Base-by-base conservation (phyloP, 1,140 invertebrate genomes). In the Pachypsylla venusta region DNA sequence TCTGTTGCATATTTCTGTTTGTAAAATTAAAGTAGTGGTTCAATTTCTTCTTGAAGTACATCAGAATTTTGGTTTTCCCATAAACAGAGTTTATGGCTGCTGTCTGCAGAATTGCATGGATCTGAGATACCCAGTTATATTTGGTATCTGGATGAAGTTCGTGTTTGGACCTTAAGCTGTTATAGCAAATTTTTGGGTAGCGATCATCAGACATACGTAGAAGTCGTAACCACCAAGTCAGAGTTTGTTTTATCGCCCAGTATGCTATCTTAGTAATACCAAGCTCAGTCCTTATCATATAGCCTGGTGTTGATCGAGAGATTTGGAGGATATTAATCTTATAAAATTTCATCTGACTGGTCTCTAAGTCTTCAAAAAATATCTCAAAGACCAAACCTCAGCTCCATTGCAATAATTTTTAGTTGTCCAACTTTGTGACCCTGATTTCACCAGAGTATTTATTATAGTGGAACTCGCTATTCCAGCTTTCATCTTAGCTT, bases 101-200 rank as follows among this genome's bases (percentile, higher is more conserved):
- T 30, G 40, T 42, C 14, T 7, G 27, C 20, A 59, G 27, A 26
- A 61, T 48, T 53, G 39, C 16, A 19, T 25, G 53, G 24, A 57
- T 58, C 57, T 61, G 60, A 25, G 60, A 10, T 16, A 55, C 60
- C 60, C 60, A 61, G 42, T 61, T 61, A 35, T 57, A 48, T 19
- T 48, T 35, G 20, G 25, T 10, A 28, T 30, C 7, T 53, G 54
- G 39, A 12, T 42, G 40, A 4, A 54, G 28, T 25, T 4, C 40
- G 5, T 59, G 40, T 20, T 19, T 35, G 14, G 57, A 10, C 3
- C 28, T 28, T 30, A 61, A 22, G 22, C 56, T 48, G 42, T 61
- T 55, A 26, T 58, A 61, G 30, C 60, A 61, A 42, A 58, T 55
- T 53, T 54, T 57, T n/a, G 60, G 60, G 22, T 57, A 53, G 13